These are phyloP conservation scores for Drosophila pseudotalamancana DNA, from an alignment of 2,888 invertebrate genomes.

Conservation along the genomic window DNA sequence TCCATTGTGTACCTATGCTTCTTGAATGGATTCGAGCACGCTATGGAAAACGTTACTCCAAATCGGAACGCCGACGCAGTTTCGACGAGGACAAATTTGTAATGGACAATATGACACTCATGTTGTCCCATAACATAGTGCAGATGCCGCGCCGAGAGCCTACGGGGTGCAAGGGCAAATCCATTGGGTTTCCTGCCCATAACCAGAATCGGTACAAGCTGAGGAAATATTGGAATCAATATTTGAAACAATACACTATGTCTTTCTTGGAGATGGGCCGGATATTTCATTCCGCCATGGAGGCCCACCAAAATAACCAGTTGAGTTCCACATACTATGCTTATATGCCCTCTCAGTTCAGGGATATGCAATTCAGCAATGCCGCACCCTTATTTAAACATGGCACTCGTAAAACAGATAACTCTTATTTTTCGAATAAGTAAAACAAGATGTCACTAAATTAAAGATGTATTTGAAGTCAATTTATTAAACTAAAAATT, in stretches of 20 bases:
- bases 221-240: slow-evolving; percentile 32
- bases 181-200: neutral
- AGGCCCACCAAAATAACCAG: slow-evolving; percentile 42
- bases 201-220: slow-evolving; percentile 11
- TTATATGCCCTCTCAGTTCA: slow-evolving; percentile 75
- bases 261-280: slow-evolving; percentile 68
- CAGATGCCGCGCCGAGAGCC: neutral
- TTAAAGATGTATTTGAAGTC: neutral
- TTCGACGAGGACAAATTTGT: slow-evolving; percentile 37
- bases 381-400: neutral
- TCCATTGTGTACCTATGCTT: slow-evolving; percentile 71
- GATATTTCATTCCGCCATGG: slow-evolving; percentile 71
- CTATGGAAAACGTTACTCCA: slow-evolving; percentile 73
- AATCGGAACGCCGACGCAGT: slow-evolving; percentile 35
- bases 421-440: too few species aligned
- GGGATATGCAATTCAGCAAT: slow-evolving; percentile 14
- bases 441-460: neutral
- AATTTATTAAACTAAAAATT: too few species aligned
- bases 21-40: slow-evolving; percentile 76
- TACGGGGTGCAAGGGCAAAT: fast-evolving
- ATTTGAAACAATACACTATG: slow-evolving; percentile 49
- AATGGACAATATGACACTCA: slow-evolving; percentile 47
- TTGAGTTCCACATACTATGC: slow-evolving; percentile 71
- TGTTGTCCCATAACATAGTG: slow-evolving; percentile 20
- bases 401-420: neutral